Base-by-base conservation (phyloP, 2,113 vertebrate genomes). In the Tautogolabrus adspersus region DNA sequence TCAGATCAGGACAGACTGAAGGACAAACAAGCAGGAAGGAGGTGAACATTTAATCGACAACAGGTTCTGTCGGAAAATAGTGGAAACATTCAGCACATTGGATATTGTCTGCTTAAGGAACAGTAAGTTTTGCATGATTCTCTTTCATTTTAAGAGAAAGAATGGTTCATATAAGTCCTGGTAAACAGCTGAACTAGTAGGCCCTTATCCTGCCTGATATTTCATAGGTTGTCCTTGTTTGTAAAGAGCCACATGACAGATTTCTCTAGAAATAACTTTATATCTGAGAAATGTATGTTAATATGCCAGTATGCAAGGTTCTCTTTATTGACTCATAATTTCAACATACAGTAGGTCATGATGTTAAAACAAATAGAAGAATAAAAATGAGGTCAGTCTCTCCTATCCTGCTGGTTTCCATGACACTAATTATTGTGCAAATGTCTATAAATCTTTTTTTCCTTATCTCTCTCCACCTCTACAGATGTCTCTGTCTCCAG, bases 1-100 rank as follows among this genome's bases (percentile, higher is more conserved):
- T 82, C 67, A 88, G 67, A 13, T 73, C 66, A 88, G 92, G 93
- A 93, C 92, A 83, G 84, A 87, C 87, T 91, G 90, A 94, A 95
- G 94, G 94, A 88, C 94, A 93, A 89, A 92, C 88, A 66, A 84
- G 61, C 73, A 62, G 75, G 47, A 81, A 83, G 49, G 57, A 84
- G 37, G 42, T 83, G 40, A 55, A 79, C 70, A 62, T 19, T 44
- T 4, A 51, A 9, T 7, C 13, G 19, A 18, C 22, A 26, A 52
- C 34, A 0, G 1, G 10, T 40, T 52, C 26, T 18, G 7, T 37
- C 12, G 16, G 56, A 62, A 66, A 60, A 73, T 37, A 77, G 74
- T 18, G 6, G 19, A n/a, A 78, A 2, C 21, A 72, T 64, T 82
- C 34, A 34, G 6, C 34, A 22, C 13, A 2, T 54, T 30, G 54